A percentile compares a stretch with the other conserved stretches of the same genome.
These are phyloP conservation scores for Grallaria varia DNA, from an alignment of 2,113 vertebrate genomes.

Conservation along the genomic window DNA sequence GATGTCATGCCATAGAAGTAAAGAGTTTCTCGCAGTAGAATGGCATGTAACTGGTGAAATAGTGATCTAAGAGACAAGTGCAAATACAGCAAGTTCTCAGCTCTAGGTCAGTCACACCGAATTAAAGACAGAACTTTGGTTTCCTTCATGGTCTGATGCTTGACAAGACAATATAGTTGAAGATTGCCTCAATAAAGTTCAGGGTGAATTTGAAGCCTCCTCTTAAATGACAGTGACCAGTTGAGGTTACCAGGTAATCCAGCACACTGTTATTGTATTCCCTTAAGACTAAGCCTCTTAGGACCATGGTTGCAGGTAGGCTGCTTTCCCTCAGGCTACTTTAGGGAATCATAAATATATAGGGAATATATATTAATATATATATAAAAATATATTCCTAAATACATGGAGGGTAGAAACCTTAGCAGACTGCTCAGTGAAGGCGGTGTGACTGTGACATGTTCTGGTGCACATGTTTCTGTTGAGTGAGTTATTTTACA, in stretches of 20 bases:
- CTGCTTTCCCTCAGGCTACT: not conserved
- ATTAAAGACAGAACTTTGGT: not conserved
- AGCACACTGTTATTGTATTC: fast-evolving
- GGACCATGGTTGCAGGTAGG: not conserved
- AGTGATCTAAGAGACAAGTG: not conserved
- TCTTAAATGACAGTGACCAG: not conserved
- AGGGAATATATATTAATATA: no score
- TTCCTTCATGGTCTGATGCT: not conserved
- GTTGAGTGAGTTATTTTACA: not conserved
- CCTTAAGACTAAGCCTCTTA: not conserved
- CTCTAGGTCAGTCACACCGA: not conserved
- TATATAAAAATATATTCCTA: no score
- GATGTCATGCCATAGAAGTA: not conserved
- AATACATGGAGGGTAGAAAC: fast-evolving
- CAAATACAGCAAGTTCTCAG: not conserved
- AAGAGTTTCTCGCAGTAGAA: not conserved
- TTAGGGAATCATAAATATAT: fast-evolving
- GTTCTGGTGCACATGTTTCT: not conserved
- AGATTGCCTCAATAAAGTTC: not conserved
- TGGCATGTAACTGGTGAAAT: not conserved
- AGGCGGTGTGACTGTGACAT: not conserved
- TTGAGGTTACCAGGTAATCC: not conserved
- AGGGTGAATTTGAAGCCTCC: not conserved
- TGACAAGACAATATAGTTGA: not conserved
- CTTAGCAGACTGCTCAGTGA: not conserved